These are phyloP conservation scores for Ypsolopha scabrella DNA, from an alignment of 2,888 invertebrate species.

Conservation along the genomic window DNA sequence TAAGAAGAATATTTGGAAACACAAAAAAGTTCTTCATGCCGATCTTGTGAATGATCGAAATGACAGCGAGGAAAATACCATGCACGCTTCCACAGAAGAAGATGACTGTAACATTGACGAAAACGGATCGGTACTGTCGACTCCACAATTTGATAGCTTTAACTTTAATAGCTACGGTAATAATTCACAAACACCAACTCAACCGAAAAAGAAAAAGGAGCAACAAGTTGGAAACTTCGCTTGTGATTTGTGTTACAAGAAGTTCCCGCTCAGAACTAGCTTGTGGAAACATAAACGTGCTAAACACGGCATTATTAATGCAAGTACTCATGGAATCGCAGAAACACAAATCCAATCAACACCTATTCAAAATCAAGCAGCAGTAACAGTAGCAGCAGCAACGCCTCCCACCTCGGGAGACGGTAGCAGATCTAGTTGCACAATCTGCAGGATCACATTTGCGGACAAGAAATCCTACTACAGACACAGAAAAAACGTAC, in stretches of 20 bases:
- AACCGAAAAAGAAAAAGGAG: slow-evolving; percentile 2
- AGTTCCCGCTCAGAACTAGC: slow-evolving; percentile 56
- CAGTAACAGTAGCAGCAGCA: slow-evolving; percentile 20
- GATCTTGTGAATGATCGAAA: slow-evolving; percentile 54
- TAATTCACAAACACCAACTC: slow-evolving; percentile 18
- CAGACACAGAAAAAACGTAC: slow-evolving; percentile 69
- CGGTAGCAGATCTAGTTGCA: slow-evolving; percentile 64
- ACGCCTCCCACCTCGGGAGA: slow-evolving; percentile 21
- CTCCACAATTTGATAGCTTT: slow-evolving; percentile 64
- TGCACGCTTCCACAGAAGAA: slow-evolving; percentile 64
- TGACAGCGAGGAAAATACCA: slow-evolving; percentile 62
- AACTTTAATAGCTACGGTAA: slow-evolving; percentile 47
- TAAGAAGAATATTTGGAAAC: slow-evolving; percentile 68
- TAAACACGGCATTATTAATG: slow-evolving; percentile 56
- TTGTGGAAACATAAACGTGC: slow-evolving; percentile 65
- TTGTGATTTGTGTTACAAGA: slow-evolving; percentile 58
- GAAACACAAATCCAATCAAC: background rate
- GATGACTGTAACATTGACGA: slow-evolving; percentile 59
- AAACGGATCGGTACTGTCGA: slow-evolving; percentile 50
- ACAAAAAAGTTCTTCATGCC: slow-evolving; percentile 64
- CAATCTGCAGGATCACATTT: slow-evolving; percentile 72
- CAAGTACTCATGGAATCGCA: slow-evolving; percentile 23
- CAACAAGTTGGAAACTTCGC: slow-evolving; percentile 42
- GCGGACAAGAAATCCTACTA: slow-evolving; percentile 71
- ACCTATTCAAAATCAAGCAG: background rate